These are phyloP conservation scores for Pseudomyrmex cubaensis DNA, from an alignment of 1,140 invertebrate species.

Conservation along the genomic window DNA sequence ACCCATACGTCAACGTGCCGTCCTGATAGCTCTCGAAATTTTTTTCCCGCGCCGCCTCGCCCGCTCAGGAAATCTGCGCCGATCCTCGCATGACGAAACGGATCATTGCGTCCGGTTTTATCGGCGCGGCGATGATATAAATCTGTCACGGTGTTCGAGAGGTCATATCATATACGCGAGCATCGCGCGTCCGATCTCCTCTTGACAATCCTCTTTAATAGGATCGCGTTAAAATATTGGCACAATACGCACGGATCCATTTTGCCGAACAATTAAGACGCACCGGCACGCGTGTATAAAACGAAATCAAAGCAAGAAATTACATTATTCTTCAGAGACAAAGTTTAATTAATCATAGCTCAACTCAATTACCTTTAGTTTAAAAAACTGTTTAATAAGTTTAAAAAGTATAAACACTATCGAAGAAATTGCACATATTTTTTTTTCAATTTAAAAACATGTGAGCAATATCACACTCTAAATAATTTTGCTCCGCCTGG, in stretches of 20 bases:
- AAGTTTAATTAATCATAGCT: no score
- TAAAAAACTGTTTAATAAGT: slow-evolving; percentile 1
- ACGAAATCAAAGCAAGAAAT: background rate
- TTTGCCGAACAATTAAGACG: slow-evolving; percentile 21
- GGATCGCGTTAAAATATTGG: slow-evolving; percentile 39
- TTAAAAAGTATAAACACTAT: background rate
- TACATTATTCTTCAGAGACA: no score
- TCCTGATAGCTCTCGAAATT: slow-evolving; percentile 46
- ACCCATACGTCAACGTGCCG: slow-evolving; percentile 49
- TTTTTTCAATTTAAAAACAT: background rate
- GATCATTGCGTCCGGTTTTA: slow-evolving; percentile 58
- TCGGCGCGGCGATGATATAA: slow-evolving; percentile 44
- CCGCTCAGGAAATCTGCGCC: slow-evolving; percentile 44
- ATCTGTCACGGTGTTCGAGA: slow-evolving; percentile 51
- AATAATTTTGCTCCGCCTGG: slow-evolving; percentile 1
- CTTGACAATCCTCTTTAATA: slow-evolving; percentile 39
- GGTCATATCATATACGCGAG: slow-evolving; percentile 45
- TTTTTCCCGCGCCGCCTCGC: slow-evolving; percentile 34
- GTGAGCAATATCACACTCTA: background rate
- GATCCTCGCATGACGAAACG: slow-evolving; percentile 51
- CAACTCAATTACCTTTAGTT: no score
- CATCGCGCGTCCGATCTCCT: slow-evolving; percentile 38
- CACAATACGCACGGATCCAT: background rate
- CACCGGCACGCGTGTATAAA: no score
- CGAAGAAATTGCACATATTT: background rate